Evolutionary conservation across 2,797 vertebrate genomes (phyloP).

Genomic region (Coracias cyanogaster): DNA sequence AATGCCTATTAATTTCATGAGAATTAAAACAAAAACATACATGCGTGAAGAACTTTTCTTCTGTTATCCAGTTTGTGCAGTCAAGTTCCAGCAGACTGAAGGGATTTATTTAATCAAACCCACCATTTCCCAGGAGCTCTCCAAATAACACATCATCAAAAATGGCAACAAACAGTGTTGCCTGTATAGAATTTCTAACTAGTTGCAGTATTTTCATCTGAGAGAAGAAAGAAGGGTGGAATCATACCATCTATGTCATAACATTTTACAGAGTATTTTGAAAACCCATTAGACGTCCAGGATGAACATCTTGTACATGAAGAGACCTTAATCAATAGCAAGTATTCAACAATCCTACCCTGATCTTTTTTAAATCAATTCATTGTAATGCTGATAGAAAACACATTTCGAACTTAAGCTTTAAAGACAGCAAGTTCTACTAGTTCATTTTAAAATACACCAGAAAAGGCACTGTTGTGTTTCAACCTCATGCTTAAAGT

Average conservation of each 20-base stretch:
- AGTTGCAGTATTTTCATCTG: neutral
- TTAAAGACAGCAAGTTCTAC: neutral
- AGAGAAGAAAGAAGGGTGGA: neutral
- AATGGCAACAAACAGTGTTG: neutral
- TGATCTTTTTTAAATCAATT: neutral
- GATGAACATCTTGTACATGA: neutral
- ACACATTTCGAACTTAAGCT: neutral
- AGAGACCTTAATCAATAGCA: neutral
- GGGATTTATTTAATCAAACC: neutral
- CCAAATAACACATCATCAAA: neutral
- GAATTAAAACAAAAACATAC: neutral
- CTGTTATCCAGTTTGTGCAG: neutral
- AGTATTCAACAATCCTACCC: neutral
- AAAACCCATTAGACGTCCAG: neutral
- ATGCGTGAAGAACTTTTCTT: neutral
- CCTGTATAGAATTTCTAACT: neutral
- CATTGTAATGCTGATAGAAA: neutral
- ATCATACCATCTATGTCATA: neutral
- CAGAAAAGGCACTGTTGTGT: neutral
- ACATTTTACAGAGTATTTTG: neutral
- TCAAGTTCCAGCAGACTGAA: neutral
- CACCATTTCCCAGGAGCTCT: neutral
- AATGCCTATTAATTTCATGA: neutral
- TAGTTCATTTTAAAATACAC: neutral
- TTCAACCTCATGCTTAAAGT: neutral